Evolutionary conservation across 2,113 vertebrate species (phyloP).

Genomic region (Daubentonia madagascariensis): DNA sequence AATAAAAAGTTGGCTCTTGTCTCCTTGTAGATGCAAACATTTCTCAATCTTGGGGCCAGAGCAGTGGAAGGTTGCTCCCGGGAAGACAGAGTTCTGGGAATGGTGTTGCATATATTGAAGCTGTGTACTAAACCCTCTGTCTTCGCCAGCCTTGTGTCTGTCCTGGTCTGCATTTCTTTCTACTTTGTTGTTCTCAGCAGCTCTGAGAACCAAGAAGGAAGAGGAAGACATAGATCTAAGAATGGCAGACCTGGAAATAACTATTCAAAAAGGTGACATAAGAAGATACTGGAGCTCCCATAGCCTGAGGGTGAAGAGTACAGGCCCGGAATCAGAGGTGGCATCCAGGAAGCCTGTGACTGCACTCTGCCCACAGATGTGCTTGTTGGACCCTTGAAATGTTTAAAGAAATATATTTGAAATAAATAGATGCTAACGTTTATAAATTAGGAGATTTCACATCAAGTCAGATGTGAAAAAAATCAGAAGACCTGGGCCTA

Average conservation of each 20-base stretch:
- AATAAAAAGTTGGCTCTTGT: background rate
- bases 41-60: background rate
- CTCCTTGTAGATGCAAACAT: background rate
- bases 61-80: background rate
- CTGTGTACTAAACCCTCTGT: background rate
- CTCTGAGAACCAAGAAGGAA: background rate
- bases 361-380: background rate
- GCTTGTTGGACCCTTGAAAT: background rate
- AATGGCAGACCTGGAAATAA: background rate
- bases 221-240: background rate
- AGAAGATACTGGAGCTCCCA: background rate
- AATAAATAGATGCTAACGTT: background rate
- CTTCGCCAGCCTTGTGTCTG: background rate
- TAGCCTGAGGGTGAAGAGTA: no score
- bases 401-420: conserved; percentile 15
- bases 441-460: conserved; percentile 25
- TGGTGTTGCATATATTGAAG: background rate
- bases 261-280: background rate
- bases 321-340: background rate
- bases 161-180: background rate
- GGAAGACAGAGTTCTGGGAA: background rate
- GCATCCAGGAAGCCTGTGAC: background rate
- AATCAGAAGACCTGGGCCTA: background rate
- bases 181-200: background rate
- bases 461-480: background rate